phyloP scores from a whole-genome alignment of 1,140 invertebrate genomes.

The Drosophila pseudoobscura region DNA sequence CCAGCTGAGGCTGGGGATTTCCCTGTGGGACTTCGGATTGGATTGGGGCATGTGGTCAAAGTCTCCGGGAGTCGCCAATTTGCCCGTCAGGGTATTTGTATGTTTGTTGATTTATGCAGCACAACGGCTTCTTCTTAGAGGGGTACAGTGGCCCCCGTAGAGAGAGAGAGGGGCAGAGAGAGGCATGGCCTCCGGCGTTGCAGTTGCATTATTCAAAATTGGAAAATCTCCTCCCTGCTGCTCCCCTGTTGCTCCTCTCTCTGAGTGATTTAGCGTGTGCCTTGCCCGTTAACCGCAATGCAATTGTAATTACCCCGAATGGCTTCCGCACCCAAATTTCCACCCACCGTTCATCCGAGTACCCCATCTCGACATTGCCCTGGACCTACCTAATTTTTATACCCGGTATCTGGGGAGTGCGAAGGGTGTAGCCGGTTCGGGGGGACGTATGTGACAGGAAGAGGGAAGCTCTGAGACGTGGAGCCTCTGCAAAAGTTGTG shows the following conservation, averaged over 20 bases:
- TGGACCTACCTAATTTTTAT: conserved; percentile 29
- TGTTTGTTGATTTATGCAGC: conserved; percentile 55
- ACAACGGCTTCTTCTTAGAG: conserved; percentile 32
- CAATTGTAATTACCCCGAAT: conserved; percentile 79
- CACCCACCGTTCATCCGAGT: neutral
- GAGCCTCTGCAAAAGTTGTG: no score
- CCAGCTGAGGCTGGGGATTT: conserved; percentile 1
- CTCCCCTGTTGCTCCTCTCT: neutral
- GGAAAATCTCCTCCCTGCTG: conserved; percentile 27
- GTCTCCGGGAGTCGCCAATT: conserved; percentile 52
- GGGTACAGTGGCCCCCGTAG: neutral
- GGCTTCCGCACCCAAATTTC: conserved; percentile 55
- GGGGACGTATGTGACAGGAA: no score
- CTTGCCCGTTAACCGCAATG: conserved; percentile 77
- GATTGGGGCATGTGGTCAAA: conserved; percentile 31
- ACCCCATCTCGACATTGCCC: neutral
- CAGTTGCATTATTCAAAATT: conserved; percentile 74
- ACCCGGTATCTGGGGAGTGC: neutral
- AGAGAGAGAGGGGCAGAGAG: no score
- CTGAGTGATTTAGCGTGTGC: conserved; percentile 75
- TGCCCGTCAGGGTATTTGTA: conserved; percentile 46
- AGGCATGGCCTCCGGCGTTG: conserved; percentile 25
- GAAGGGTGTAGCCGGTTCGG: no score
- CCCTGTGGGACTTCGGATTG: neutral
- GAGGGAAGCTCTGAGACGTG: no score